Conservation (phyloP, 2,113 vertebrate species). For the Equus quagga region DNA sequence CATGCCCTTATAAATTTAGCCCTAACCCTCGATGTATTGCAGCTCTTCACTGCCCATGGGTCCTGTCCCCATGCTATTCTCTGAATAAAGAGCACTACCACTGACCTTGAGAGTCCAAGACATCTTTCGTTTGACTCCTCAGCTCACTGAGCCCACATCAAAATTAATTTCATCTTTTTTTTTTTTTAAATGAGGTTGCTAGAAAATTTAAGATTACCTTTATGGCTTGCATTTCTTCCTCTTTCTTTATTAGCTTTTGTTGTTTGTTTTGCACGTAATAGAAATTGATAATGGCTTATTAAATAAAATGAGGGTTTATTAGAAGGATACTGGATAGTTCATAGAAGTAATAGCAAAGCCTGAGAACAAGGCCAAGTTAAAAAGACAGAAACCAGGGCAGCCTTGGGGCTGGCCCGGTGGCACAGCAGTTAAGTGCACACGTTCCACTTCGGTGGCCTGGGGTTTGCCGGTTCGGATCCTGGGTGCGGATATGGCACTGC, state of each 20-base stretch:
- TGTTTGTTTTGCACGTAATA: conserved; percentile 21
- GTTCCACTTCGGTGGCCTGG: too few species aligned
- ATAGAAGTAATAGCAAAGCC: not conserved
- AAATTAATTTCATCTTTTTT: conserved; percentile 10
- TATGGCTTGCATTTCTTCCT: not conserved
- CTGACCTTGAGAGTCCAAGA: too few species aligned
- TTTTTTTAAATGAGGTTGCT: not conserved
- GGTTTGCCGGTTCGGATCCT: too few species aligned
- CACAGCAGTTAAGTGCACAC: too few species aligned
- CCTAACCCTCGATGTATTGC: too few species aligned
- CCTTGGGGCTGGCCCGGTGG: not conserved
- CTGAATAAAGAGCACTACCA: too few species aligned
- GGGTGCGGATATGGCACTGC: too few species aligned
- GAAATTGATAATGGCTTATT: not conserved
- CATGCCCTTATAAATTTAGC: too few species aligned
- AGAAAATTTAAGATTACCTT: conserved; percentile 30
- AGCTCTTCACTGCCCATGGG: too few species aligned
- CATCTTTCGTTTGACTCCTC: too few species aligned
- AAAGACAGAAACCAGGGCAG: not conserved
- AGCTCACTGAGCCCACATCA: not conserved
- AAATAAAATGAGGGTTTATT: not conserved
- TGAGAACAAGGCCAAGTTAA: conserved; percentile 23
- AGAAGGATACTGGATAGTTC: not conserved
- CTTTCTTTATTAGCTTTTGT: not conserved
- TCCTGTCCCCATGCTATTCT: too few species aligned